These are phyloP conservation scores for Empidonax alnorum DNA, from an alignment of 2,113 vertebrate species.

Conservation along the genomic window DNA sequence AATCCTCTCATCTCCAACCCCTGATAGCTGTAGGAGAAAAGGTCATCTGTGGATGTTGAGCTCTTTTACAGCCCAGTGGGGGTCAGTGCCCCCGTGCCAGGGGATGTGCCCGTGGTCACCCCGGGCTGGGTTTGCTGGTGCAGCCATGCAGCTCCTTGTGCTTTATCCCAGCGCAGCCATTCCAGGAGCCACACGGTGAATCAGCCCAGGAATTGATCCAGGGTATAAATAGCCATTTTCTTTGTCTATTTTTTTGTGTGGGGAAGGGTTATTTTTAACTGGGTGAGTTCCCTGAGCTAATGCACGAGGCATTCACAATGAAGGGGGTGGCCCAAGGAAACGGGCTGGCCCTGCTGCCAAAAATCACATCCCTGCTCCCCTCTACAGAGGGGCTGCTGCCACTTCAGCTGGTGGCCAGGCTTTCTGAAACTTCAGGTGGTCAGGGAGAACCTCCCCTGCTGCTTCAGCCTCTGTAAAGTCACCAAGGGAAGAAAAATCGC, in stretches of 20 bases:
- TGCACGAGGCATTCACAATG: not conserved
- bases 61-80: accelerated
- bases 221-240: constrained; percentile 12
- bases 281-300: constrained; percentile 38
- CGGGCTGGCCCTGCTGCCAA: not conserved
- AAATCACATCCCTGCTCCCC: not conserved
- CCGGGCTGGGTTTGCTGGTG: not conserved
- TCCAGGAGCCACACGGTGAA: not conserved
- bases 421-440: not conserved
- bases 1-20: not conserved
- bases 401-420: not conserved
- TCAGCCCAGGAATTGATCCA: not conserved
- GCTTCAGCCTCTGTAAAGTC: not conserved
- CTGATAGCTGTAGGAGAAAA: not conserved
- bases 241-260: not conserved
- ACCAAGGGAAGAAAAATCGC: not conserved
- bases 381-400: not conserved
- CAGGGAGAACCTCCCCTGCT: not conserved
- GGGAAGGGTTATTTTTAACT: constrained; percentile 33
- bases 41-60: not conserved
- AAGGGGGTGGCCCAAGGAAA: constrained; percentile 40
- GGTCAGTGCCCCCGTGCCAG: not conserved
- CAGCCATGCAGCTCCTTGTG: not conserved
- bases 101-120: not conserved
- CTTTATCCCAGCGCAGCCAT: not conserved